phyloP scores from a whole-genome alignment of 2,113 vertebrate species.

The Nettapus auritus region DNA sequence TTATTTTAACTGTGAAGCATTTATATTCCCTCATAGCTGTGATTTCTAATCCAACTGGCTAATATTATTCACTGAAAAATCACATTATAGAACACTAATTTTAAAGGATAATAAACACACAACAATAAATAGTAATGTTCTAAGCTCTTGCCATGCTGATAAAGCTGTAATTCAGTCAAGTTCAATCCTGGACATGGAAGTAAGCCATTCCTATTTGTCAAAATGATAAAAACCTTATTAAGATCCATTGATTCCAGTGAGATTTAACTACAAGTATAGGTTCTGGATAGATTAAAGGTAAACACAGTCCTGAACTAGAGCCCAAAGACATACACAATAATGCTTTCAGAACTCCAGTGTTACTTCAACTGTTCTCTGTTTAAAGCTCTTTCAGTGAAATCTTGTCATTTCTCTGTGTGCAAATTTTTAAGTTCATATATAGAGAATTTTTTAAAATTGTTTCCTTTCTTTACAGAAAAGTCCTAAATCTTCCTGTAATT shows the following conservation, averaged over 20 bases:
- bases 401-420: not conserved
- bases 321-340: not conserved
- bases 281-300: slow-evolving; percentile 1
- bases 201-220: not conserved
- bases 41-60: slow-evolving; percentile 45
- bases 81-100: slow-evolving; percentile 31
- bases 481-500: not conserved
- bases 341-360: not conserved
- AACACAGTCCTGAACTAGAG: not conserved
- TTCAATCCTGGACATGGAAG: not conserved
- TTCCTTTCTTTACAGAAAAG: not conserved
- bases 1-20: slow-evolving; percentile 55
- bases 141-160: not conserved
- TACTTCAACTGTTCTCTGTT: not conserved
- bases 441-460: not conserved
- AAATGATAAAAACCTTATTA: not conserved
- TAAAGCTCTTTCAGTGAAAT: not conserved
- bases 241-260: not conserved
- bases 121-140: slow-evolving; percentile 16
- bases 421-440: not conserved
- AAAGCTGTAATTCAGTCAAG: slow-evolving; percentile 25
- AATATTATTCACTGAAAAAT: slow-evolving; percentile 44
- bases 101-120: slow-evolving; percentile 54
- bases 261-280: slow-evolving; percentile 5
- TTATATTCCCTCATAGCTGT: slow-evolving; percentile 44